Conservation (phyloP, 64 coral and sea anemone species). For the Montipora sp. region DNA sequence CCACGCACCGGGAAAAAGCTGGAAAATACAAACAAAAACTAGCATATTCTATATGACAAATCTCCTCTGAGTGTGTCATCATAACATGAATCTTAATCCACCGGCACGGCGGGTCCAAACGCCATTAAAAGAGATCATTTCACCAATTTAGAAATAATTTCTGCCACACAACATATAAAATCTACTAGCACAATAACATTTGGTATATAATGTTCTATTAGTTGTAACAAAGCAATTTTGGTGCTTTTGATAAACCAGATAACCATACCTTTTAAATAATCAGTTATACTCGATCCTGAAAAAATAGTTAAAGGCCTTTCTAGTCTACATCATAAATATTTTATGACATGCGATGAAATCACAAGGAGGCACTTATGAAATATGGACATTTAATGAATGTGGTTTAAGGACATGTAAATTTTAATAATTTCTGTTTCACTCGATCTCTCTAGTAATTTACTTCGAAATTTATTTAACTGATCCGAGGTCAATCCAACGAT, state of each 20-base stretch:
- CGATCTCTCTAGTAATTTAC: not conserved
- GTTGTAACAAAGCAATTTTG: not conserved
- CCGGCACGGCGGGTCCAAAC: too few species aligned
- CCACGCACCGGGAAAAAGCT: not conserved
- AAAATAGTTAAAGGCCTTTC: not conserved
- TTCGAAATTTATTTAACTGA: constrained; percentile 44
- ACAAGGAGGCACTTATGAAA: constrained; percentile 27
- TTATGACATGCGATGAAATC: constrained; percentile 8
- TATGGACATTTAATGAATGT: constrained; percentile 38
- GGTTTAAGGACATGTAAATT: constrained; percentile 49
- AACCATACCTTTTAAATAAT: constrained; percentile 13
- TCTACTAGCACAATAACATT: not conserved
- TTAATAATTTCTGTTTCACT: not conserved
- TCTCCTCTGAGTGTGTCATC: not conserved
- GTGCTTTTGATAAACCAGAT: not conserved
- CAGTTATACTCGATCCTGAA: not conserved
- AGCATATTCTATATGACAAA: not conserved
- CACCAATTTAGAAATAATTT: constrained; percentile 7
- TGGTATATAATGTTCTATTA: not conserved
- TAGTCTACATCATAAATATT: constrained; percentile 26
- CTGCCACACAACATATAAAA: not conserved
- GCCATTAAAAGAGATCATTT: not conserved
- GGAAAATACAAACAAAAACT: not conserved
- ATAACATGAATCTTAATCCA: not conserved
- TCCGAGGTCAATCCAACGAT: constrained; percentile 4